Percentiles rank a stretch among this genome's conserved stretches.
Evolutionary conservation across 2,113 vertebrate species (phyloP).

Genomic region (Polypterus bichir): DNA sequence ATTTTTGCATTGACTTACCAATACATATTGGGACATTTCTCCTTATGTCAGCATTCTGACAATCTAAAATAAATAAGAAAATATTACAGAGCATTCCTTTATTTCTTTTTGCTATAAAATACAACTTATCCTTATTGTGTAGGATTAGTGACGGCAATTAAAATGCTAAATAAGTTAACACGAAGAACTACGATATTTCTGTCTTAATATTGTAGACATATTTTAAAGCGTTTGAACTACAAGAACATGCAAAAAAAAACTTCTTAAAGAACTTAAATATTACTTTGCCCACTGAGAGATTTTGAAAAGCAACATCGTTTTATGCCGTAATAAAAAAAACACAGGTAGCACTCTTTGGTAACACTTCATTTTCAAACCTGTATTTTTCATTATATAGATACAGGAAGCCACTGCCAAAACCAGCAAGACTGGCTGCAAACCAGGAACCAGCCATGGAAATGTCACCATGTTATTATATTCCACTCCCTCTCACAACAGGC

Average conservation of each 20-base stretch:
- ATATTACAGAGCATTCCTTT: not conserved
- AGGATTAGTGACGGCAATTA: not conserved
- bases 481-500: not conserved
- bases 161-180: not conserved
- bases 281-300: too few relatives aligned
- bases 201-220: not conserved
- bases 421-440: too few relatives aligned
- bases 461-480: not conserved
- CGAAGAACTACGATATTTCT: not conserved
- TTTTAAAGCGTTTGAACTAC: not conserved
- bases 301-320: too few relatives aligned
- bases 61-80: slow-evolving; percentile 46
- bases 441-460: too few relatives aligned
- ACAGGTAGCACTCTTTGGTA: too few relatives aligned
- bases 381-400: too few relatives aligned
- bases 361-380: too few relatives aligned
- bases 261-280: too few relatives aligned
- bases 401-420: too few relatives aligned
- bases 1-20: slow-evolving; percentile 52
- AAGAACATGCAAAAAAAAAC: not conserved
- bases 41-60: slow-evolving; percentile 53
- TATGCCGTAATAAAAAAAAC: too few relatives aligned
- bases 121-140: not conserved
- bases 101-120: not conserved
- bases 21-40: slow-evolving; percentile 59